A percentile compares a stretch with the other conserved stretches of the same genome.
These are phyloP conservation scores for Amyelois transitella DNA, from an alignment of 1,140 invertebrate genomes.

Conservation along the genomic window DNA sequence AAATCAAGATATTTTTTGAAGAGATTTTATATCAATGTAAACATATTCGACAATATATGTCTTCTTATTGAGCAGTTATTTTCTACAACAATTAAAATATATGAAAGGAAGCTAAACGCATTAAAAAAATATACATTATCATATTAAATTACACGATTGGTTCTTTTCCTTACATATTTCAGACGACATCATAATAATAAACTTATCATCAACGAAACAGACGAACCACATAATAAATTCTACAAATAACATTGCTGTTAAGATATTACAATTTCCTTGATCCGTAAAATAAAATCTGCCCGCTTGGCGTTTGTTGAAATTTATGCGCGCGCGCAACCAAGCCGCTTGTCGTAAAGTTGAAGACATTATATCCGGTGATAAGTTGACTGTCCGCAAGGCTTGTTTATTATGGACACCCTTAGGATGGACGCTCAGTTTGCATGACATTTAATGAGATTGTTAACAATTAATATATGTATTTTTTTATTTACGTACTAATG, in stretches of 20 bases:
- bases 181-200: neutral
- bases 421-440: constrained; percentile 35
- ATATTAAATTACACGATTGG: neutral
- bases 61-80: neutral
- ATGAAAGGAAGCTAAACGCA: neutral
- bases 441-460: constrained; percentile 5
- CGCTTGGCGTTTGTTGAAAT: constrained; percentile 61
- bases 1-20: too few species aligned
- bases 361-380: constrained; percentile 67
- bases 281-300: constrained; percentile 65
- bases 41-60: too few species aligned
- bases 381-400: constrained; percentile 57
- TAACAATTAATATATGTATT: neutral
- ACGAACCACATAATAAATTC: constrained; percentile 57
- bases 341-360: constrained; percentile 66
- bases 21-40: too few species aligned
- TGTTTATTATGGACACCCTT: constrained; percentile 68
- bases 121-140: neutral
- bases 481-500: neutral
- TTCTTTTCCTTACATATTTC: neutral
- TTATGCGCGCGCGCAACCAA: constrained; percentile 55
- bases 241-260: constrained; percentile 63
- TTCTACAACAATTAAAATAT: neutral
- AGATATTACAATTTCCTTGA: constrained; percentile 71
- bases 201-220: constrained; percentile 5